A percentile compares a stretch with the other conserved stretches of the same genome.
These are phyloP conservation scores for Eubucco bourcierii DNA, from an alignment of 2,113 vertebrate genomes.

Conservation along the genomic window DNA sequence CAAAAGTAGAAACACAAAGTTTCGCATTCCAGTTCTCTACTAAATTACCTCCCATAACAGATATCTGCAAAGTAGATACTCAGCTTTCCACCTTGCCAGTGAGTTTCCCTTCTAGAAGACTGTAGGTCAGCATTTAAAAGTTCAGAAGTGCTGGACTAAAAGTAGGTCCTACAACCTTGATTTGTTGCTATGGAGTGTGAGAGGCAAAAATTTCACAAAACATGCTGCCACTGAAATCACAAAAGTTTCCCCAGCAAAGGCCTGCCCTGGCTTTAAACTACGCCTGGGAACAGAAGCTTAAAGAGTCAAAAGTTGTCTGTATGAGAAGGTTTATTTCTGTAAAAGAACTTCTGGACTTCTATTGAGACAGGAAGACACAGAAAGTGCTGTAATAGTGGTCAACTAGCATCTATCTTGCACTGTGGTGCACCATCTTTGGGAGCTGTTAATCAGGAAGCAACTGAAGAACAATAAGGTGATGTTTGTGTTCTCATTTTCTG, in stretches of 20 bases:
- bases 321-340: background rate
- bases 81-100: background rate
- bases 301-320: background rate
- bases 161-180: background rate
- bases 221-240: rapidly evolving
- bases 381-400: background rate
- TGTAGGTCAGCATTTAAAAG: background rate
- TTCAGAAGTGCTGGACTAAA: background rate
- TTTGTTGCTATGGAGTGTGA: background rate
- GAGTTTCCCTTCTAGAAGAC: background rate
- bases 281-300: background rate
- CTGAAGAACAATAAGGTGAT: background rate
- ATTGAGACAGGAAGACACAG: background rate
- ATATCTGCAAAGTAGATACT: background rate
- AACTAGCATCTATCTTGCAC: background rate
- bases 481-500: background rate
- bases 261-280: background rate
- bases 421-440: background rate
- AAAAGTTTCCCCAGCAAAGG: background rate
- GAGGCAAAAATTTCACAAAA: background rate
- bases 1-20: background rate
- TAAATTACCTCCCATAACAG: background rate
- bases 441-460: background rate
- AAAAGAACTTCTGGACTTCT: background rate
- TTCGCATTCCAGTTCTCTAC: background rate